Evolutionary conservation across 2,797 vertebrate species (phyloP).

Genomic region (Peromyscus melanophrys): DNA sequence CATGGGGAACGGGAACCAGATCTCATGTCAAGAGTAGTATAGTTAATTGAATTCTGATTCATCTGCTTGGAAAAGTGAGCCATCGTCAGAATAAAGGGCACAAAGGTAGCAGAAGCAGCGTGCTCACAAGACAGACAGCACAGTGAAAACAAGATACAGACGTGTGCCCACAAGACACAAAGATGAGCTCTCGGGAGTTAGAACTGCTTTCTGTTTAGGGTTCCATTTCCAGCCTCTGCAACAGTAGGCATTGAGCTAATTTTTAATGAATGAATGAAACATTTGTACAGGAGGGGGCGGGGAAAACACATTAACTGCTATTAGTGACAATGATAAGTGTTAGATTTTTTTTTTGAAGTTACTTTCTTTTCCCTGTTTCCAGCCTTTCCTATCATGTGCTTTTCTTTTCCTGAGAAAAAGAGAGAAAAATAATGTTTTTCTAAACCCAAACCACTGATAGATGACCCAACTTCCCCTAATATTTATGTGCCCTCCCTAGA

Average conservation of each 20-base stretch:
- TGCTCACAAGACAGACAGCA: background rate
- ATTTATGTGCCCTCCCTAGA: background rate
- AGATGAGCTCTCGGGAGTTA: background rate
- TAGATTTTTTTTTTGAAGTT: slow-evolving; percentile 11
- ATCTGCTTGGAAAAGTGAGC: background rate
- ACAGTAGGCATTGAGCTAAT: background rate
- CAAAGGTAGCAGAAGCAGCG: accelerated
- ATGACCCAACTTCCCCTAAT: slow-evolving; percentile 50
- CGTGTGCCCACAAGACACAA: background rate
- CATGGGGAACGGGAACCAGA: background rate
- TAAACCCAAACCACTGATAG: slow-evolving; percentile 21
- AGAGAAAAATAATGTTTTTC: slow-evolving; percentile 16
- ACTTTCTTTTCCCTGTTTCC: background rate
- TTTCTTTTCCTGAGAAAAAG: slow-evolving; percentile 54
- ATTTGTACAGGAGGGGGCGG: too few relatives aligned
- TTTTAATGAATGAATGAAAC: background rate
- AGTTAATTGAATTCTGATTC: background rate
- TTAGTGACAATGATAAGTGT: background rate
- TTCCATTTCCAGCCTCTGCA: background rate
- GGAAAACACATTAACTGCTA: background rate
- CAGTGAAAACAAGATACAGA: background rate
- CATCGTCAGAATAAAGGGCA: background rate
- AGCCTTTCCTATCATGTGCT: slow-evolving; percentile 55
- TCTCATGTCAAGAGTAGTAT: background rate
- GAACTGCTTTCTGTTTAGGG: background rate